These are phyloP conservation scores for Xanthia icteritia DNA, from an alignment of 2,888 invertebrate species.

Conservation along the genomic window DNA sequence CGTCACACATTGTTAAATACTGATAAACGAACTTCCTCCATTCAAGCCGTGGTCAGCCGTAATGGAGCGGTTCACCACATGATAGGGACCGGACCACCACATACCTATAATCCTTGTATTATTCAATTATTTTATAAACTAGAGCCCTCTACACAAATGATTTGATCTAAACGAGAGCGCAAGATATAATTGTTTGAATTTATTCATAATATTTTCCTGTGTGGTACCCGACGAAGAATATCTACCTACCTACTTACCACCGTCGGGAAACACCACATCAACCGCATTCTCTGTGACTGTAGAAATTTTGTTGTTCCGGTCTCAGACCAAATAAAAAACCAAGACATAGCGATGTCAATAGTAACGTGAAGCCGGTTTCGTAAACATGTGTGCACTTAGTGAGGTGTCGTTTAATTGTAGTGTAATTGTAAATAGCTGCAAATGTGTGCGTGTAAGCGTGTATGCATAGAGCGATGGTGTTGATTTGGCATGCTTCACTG, in stretches of 20 bases:
- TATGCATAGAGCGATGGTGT: too few species aligned
- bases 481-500: too few species aligned
- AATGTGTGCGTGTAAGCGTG: too few species aligned
- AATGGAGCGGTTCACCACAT: conserved; percentile 80
- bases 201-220: conserved; percentile 19
- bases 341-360: too few species aligned
- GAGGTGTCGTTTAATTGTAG: too few species aligned
- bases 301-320: neutral
- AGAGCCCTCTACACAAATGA: conserved; percentile 34
- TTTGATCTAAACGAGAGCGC: conserved; percentile 33
- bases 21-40: conserved; percentile 76
- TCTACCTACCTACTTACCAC: neutral
- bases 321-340: too few species aligned
- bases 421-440: too few species aligned
- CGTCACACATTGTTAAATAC: conserved; percentile 65
- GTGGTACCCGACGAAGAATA: neutral
- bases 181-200: conserved; percentile 16
- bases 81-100: conserved; percentile 68
- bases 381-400: too few species aligned
- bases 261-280: neutral
- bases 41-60: conserved; percentile 73
- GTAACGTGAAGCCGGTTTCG: too few species aligned
- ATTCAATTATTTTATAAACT: conserved; percentile 54
- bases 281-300: neutral
- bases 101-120: conserved; percentile 58